Base-by-base conservation (phyloP, 2,888 invertebrate species). In the Galeruca laticollis region DNA sequence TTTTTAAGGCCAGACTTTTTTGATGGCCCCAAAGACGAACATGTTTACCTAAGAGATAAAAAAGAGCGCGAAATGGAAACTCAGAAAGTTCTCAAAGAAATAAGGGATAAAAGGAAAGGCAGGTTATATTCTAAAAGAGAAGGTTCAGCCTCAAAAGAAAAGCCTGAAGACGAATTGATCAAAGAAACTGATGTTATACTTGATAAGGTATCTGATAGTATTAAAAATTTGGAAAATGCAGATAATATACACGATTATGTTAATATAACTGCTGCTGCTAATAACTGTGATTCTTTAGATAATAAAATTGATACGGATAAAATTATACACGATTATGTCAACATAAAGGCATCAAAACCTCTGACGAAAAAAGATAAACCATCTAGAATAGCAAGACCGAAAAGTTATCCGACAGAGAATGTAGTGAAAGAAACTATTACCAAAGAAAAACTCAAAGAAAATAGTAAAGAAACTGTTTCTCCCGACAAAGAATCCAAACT, bases 1-100 rank as follows among this genome's bases (percentile, higher is more conserved):
- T 94, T 94, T 84, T 85, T 94, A 69, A 88, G 94, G 35, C 92
- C 94, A 0, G 94, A 94, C 83, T 94, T 94, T 82, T 93, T 91
- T 81, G 93, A 94, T 74, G 86, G 90, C 1, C 87, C 88, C 2
- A 82, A 83, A 75, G 89, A 78, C 54, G 93, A 93, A 77, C 92
- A 89, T 79, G 86, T 89, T 21, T 90, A 90, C 79, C 87, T 89
- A 1, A 88, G 89, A 81, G 89, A 90, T 80, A 87, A 88, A 76
- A 89, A 89, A 73, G 88, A 91, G 82, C 88, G 92, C 76, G 89
- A 93, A 84, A 85, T 92, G 78, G 89, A 92, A 86, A 89, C 93
- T 60, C 90, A 92, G 83, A 89, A 90, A 82, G 88, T 91, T 26
- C 82, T 92, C 8, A 88, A 90, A 80, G 90, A 93, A 86, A 90